Evolutionary conservation across 2,888 invertebrate species (phyloP).

Genomic region (Stenodera caucasica): DNA sequence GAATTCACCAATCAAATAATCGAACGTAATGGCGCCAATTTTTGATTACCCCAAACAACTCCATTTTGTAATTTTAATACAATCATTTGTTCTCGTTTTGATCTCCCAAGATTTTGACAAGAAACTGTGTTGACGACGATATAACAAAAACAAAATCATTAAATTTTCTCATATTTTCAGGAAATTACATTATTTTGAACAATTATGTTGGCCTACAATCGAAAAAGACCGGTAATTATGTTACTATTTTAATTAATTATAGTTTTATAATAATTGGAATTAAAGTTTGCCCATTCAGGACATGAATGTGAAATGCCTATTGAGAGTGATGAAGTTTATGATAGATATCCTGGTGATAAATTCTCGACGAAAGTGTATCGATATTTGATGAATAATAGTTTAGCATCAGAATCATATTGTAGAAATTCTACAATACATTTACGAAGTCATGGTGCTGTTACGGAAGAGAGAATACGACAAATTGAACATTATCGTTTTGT

Average conservation of each 20-base stretch:
- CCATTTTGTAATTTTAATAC: too few relatives aligned
- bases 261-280: too few relatives aligned
- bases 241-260: too few relatives aligned
- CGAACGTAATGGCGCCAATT: neutral
- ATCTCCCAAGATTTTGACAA: too few relatives aligned
- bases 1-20: neutral
- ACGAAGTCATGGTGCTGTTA: slow-evolving; percentile 44
- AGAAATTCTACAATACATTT: slow-evolving; percentile 25
- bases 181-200: too few relatives aligned
- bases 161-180: too few relatives aligned
- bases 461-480: slow-evolving; percentile 43
- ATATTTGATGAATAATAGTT: neutral
- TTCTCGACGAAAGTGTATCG: slow-evolving; percentile 9
- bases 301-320: slow-evolving; percentile 30
- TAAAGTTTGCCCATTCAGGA: slow-evolving; percentile 18
- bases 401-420: slow-evolving; percentile 19
- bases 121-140: too few relatives aligned
- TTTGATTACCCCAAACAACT: too few relatives aligned
- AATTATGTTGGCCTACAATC: too few relatives aligned
- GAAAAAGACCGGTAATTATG: too few relatives aligned
- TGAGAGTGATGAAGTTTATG: slow-evolving; percentile 27
- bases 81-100: too few relatives aligned
- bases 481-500: slow-evolving; percentile 36
- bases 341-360: slow-evolving; percentile 18
- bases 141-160: too few relatives aligned